phyloP scores from a whole-genome alignment of 53 echinoderm and acorn worm genomes.

The Mesocentrotus franciscanus region DNA sequence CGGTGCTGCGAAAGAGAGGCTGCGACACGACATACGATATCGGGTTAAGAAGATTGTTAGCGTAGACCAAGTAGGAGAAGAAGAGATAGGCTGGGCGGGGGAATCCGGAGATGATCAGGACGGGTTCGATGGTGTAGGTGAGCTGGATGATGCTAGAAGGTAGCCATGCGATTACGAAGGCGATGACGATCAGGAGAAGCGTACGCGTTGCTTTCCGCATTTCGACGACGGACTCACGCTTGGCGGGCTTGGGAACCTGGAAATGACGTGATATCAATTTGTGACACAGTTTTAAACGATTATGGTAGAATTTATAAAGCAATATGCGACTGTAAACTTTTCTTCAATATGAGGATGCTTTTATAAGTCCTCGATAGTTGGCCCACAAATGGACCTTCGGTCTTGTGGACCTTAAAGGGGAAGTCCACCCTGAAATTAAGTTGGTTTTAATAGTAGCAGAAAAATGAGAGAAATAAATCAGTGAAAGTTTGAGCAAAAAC shows the following conservation, averaged over 20 bases:
- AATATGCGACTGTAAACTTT: no score
- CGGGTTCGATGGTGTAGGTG: constrained; percentile 32
- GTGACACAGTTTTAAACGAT: background rate
- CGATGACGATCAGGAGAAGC: constrained; percentile 45
- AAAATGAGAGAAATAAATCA: no score
- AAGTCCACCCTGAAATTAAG: no score
- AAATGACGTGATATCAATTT: background rate
- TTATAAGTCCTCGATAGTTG: no score
- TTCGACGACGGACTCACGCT: constrained; percentile 24
- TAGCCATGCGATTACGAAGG: constrained; percentile 46
- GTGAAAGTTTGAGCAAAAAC: no score
- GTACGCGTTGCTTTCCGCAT: constrained; percentile 45
- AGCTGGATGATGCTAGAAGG: constrained; percentile 33
- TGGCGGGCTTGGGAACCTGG: background rate
- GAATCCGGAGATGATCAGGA: background rate
- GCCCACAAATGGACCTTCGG: no score
- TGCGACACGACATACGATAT: constrained; percentile 47
- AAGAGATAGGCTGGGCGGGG: background rate
- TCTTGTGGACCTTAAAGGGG: no score
- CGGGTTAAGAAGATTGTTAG: constrained; percentile 47
- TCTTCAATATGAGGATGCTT: no score
- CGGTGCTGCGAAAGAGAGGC: constrained; percentile 30
- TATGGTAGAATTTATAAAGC: no score
- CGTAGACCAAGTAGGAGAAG: constrained; percentile 1
- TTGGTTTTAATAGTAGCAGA: no score